phyloP scores from a whole-genome alignment of 2,113 vertebrate species.

The Callorhinus ursinus region DNA sequence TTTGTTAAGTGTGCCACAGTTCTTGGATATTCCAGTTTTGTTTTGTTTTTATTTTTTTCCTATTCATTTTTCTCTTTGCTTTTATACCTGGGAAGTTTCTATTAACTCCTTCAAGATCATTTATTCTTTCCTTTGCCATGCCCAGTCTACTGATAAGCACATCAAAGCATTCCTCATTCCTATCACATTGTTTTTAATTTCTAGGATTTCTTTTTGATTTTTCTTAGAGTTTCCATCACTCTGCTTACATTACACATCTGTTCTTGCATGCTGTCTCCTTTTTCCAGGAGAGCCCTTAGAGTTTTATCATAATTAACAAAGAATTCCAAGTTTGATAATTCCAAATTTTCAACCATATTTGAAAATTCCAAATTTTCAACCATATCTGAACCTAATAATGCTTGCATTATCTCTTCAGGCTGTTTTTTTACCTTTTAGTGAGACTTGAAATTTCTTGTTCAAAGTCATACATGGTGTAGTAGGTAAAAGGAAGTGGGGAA shows the following conservation, averaged over 20 bases:
- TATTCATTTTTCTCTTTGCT: not conserved
- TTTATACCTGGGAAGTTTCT: not conserved
- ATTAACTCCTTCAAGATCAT: not conserved
- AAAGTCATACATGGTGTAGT: not conserved
- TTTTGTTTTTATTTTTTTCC: not conserved
- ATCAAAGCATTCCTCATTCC: not conserved
- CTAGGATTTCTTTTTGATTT: not conserved
- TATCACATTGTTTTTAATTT: not conserved
- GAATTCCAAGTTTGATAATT: not conserved
- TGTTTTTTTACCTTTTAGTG: not conserved
- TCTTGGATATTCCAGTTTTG: not conserved
- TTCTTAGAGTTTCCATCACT: not conserved
- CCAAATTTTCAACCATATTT: not conserved
- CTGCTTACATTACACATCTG: not conserved
- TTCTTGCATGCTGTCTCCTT: not conserved
- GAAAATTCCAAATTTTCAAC: not conserved
- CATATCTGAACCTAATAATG: not conserved
- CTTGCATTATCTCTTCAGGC: not conserved
- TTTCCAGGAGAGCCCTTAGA: not conserved
- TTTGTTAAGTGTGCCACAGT: not conserved
- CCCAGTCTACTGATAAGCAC: not conserved
- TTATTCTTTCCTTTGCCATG: not conserved
- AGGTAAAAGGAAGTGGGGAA: not conserved
- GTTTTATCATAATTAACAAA: not conserved
- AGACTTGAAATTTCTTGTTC: not conserved